Evolutionary conservation across 2,797 vertebrate genomes (phyloP), one percentile per base, ranked within the genome.

Genomic region (Balearica regulorum): DNA sequence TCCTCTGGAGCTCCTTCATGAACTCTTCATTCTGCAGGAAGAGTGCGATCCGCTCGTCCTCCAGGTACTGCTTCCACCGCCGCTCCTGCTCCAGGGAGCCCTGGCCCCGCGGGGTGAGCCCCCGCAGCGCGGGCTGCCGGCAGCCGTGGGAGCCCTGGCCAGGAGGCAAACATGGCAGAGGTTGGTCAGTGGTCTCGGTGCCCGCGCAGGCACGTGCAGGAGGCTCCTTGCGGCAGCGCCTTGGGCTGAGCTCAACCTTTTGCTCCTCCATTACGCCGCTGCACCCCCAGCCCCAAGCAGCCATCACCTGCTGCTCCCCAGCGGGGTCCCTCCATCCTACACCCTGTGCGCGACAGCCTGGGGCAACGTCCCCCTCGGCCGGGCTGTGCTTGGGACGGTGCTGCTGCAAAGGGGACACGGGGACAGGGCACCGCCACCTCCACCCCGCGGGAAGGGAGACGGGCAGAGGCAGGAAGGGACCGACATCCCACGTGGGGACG

Each of bases 21-120:
- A 99, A 99, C 97, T 99, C 99, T 69, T 99, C 99, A 0, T 99
- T 99, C 97, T 99, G 99, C 92, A 99, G 98, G 95, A 99, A 99
- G 43, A 99, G 98, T 0, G 99, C 99, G 2, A 99, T 99, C 60
- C 99, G 98, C 97, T 99, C 99, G 0, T 99, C 99, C 70, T 99
- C 99, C 96, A 99, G 97, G 96, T 99, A 99, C 98, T 99, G 99
- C 97, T 99, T 99, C 96, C 99, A 98, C 28, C 98, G 99, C 69
- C 98, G 98, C 95, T 99, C 99, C 96, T 99, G 99, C 93, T 99
- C 99, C 37, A 96, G 93, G 4, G 91, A 93, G 35, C 95, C 97
- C 53, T 95, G 98, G 13, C 97, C 64, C 13, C 96, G 93, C 1
- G 96, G 83, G 54, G 15, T 0, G 0, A 71, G 95, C 4, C 95